These are phyloP conservation scores for Aphodius granarius DNA, from an alignment of 2,888 invertebrate genomes.

Conservation along the genomic window DNA sequence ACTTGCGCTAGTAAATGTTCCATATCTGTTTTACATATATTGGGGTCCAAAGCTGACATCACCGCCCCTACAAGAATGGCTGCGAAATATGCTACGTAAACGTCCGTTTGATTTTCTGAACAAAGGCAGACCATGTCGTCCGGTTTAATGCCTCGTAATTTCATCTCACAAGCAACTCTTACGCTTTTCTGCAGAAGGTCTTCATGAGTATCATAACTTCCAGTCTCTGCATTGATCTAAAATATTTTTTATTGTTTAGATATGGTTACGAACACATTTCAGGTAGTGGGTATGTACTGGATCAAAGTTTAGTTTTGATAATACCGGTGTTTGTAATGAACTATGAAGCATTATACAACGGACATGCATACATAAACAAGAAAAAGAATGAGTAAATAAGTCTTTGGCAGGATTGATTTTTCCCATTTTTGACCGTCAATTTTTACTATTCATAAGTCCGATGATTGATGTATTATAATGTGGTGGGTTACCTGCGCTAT, in stretches of 20 bases:
- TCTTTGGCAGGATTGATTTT: no score
- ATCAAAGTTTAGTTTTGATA: no score
- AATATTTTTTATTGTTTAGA: no score
- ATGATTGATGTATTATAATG: no score
- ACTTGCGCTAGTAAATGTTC: conserved; percentile 39
- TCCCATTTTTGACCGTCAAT: no score
- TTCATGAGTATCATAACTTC: conserved; percentile 15
- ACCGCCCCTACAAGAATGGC: conserved; percentile 53
- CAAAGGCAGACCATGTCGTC: conserved; percentile 55
- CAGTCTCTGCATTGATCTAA: conserved; percentile 12
- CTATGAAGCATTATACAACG: no score
- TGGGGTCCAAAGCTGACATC: conserved; percentile 43
- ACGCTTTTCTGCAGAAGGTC: conserved; percentile 10
- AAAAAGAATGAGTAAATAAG: no score
- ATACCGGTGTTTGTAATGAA: no score
- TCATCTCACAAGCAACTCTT: conserved; percentile 19
- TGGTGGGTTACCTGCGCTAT: conserved; percentile 42
- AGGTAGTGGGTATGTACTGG: no score
- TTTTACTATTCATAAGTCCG: no score
- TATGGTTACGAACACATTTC: no score
- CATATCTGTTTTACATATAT: conserved; percentile 38
- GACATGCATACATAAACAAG: no score
- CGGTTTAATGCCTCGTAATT: conserved; percentile 10
- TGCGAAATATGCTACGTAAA: conserved; percentile 55
- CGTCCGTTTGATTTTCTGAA: conserved; percentile 54